Evolutionary conservation across 1,140 invertebrate species (phyloP).

Genomic region (Camponotus vicinus): DNA sequence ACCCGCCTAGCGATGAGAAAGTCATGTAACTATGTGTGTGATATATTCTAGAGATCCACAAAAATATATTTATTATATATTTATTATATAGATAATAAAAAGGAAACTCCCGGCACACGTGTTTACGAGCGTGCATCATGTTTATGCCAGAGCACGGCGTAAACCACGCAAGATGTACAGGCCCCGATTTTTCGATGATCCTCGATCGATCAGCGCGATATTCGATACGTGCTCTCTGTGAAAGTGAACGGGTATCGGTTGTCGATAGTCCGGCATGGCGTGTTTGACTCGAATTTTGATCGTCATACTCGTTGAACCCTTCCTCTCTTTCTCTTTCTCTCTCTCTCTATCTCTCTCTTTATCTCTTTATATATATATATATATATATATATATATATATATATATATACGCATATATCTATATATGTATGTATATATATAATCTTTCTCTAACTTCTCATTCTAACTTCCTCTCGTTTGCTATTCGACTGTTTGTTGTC

Average conservation of each 20-base stretch:
- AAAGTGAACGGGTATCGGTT: slow-evolving; percentile 40
- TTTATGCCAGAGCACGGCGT: slow-evolving; percentile 8
- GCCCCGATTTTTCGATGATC: slow-evolving; percentile 25
- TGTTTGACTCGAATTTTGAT: slow-evolving; percentile 39
- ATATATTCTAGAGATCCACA: slow-evolving; percentile 42
- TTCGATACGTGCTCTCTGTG: slow-evolving; percentile 15
- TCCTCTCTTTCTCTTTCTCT: neutral
- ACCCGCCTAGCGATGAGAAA: slow-evolving; percentile 83
- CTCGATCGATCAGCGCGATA: slow-evolving; percentile 26
- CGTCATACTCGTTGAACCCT: slow-evolving; percentile 41
- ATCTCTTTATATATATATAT: slow-evolving; percentile 9
- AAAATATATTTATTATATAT: slow-evolving; percentile 20
- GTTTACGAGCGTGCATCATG: slow-evolving; percentile 44
- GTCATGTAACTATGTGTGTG: slow-evolving; percentile 56
- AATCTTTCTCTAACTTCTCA: neutral
- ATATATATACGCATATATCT: neutral
- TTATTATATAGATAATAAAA: slow-evolving; percentile 25
- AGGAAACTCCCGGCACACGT: neutral
- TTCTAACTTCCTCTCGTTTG: slow-evolving; percentile 36
- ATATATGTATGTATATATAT: neutral
- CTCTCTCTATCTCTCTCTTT: slow-evolving; percentile 33
- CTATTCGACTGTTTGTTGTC: slow-evolving; percentile 27
- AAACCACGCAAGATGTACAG: neutral
- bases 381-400: neutral
- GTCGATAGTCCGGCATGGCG: slow-evolving; percentile 25